Percentiles rank a stretch among this genome's conserved stretches.
These are phyloP conservation scores for Alsophila aescularia DNA, from an alignment of 2,888 invertebrate species.

Conservation along the genomic window DNA sequence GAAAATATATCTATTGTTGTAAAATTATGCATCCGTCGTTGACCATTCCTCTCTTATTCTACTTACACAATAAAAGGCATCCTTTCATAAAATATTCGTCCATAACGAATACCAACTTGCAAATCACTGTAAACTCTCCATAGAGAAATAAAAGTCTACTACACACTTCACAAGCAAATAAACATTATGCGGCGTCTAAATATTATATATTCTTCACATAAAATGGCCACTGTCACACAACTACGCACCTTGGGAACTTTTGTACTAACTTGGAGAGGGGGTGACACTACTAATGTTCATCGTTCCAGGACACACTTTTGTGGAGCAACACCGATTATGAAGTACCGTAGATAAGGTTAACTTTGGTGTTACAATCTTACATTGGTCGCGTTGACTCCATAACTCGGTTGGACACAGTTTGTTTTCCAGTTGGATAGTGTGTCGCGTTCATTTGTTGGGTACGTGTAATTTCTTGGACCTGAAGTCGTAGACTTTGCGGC, in stretches of 20 bases:
- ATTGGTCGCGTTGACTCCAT: slow-evolving; percentile 22
- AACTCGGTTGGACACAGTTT: slow-evolving; percentile 33
- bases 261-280: slow-evolving; percentile 73
- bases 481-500: slow-evolving; percentile 97
- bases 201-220: slow-evolving; percentile 59
- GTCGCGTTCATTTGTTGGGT: slow-evolving; percentile 70
- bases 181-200: slow-evolving; percentile 64
- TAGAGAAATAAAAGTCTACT: slow-evolving; percentile 65
- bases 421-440: slow-evolving; percentile 16
- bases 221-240: slow-evolving; percentile 60
- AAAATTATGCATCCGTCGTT: slow-evolving; percentile 67
- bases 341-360: slow-evolving; percentile 46
- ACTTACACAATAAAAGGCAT: slow-evolving; percentile 82
- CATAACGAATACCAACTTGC: slow-evolving; percentile 60
- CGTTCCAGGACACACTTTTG: slow-evolving; percentile 22
- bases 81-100: slow-evolving; percentile 73
- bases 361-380: slow-evolving; percentile 56
- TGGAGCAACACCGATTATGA: slow-evolving; percentile 27
- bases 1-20: slow-evolving; percentile 63
- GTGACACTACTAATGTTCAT: slow-evolving; percentile 54
- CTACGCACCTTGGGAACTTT: slow-evolving; percentile 66
- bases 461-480: slow-evolving; percentile 90
- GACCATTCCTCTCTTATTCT: slow-evolving; percentile 65
- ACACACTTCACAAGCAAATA: slow-evolving; percentile 74
- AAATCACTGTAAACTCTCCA: slow-evolving; percentile 66